phyloP scores from a whole-genome alignment of 2,797 vertebrate species.

The Apodemus agrarius region DNA sequence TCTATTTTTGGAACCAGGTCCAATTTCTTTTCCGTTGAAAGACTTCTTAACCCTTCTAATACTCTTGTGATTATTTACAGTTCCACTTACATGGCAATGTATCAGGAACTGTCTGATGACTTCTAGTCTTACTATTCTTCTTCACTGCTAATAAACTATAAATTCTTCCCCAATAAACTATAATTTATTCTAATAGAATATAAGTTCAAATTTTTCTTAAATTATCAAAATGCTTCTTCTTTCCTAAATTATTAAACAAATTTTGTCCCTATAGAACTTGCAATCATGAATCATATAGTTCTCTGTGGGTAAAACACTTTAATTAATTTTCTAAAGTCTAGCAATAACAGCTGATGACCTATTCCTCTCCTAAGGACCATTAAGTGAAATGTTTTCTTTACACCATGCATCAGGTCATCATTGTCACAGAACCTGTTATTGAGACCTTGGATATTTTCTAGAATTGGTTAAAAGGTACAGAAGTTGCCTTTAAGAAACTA shows the following conservation, averaged over 20 bases:
- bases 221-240: neutral
- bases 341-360: neutral
- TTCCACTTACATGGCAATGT: constrained; percentile 28
- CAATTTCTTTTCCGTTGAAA: neutral
- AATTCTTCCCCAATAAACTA: neutral
- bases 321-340: neutral
- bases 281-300: neutral
- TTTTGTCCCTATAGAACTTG: neutral
- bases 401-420: neutral
- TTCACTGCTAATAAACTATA: neutral
- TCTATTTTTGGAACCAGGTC: neutral
- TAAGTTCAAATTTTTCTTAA: neutral
- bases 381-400: constrained; percentile 17
- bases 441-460: constrained; percentile 51
- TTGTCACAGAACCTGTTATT: constrained; percentile 35
- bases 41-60: constrained; percentile 22
- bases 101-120: neutral
- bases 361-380: neutral
- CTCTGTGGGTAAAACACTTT: neutral
- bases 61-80: constrained; percentile 46
- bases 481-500: no score
- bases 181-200: neutral
- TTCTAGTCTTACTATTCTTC: neutral
- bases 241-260: neutral
- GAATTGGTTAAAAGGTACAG: constrained; percentile 68